Base-by-base conservation (phyloP, 92 coral and sea anemone genomes). In the Metridium senile region DNA sequence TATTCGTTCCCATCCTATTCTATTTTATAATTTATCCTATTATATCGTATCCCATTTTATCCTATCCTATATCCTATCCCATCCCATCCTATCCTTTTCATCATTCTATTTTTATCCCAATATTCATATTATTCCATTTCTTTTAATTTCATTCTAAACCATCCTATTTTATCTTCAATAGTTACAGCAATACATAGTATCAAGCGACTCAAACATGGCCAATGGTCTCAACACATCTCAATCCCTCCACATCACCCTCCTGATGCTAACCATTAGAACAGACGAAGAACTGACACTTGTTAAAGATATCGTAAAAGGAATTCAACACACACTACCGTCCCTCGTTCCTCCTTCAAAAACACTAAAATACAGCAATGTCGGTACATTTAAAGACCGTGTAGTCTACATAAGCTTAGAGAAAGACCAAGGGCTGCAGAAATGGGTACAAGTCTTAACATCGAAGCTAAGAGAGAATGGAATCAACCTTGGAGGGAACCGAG, bases 201-300 rank as follows among this genome's bases (percentile, higher is more conserved):
- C 26, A 28, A 71, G 57, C 33, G 72, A 73, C 32, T 70, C 26
- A 46, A 33, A 26, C 33, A 45, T 71, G 28, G 18, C 27, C 1
- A 75, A 70, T 25, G 89, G 88, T 39, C 59, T 78, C 9, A 81
- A 71, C 2, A 71, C 88, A 49, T 66, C 54, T 23, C 87, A 85
- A 59, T 53, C 77, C 27, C 72, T 91, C 2, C 93, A 91, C 64
- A 46, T 91, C 27, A 91, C 97, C n/a, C 79, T 91, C 8, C 77
- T 91, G 17, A 83, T 89, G 83, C 74, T 91, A 43, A 91, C 91
- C 29, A 70, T 91, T 18, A 27, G 49, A 25, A 81, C 34, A 61
- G 93, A 82, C 18, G 90, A 82, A 22, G 68, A 91, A 25, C 78
- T 88, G 11, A 71, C 81, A 74, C 70, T 52, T 8, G 90, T 85